These are phyloP conservation scores for Oreotragus oreotragus DNA, from an alignment of 2,113 vertebrate species.

Conservation along the genomic window DNA sequence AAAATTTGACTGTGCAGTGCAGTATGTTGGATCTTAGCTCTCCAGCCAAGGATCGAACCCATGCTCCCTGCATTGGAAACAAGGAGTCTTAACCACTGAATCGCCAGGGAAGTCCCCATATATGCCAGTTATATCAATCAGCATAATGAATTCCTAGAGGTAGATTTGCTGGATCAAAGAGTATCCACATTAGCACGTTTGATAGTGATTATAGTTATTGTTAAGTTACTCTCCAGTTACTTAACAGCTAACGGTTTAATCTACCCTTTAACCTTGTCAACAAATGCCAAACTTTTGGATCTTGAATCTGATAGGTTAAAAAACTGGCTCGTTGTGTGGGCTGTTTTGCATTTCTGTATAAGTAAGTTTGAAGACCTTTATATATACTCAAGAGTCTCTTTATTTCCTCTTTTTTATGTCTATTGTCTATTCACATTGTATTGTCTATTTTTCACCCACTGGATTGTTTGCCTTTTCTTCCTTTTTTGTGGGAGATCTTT, in stretches of 20 bases:
- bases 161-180: not conserved
- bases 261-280: not conserved
- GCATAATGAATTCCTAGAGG: not conserved
- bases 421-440: not conserved
- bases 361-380: not conserved
- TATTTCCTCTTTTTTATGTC: not conserved
- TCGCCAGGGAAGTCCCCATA: not conserved
- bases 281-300: not conserved
- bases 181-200: not conserved
- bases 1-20: not conserved
- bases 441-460: not conserved
- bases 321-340: not conserved
- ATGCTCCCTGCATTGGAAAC: not conserved
- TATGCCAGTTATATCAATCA: not conserved
- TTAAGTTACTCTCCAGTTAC: not conserved
- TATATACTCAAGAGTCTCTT: not conserved
- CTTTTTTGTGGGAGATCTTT: not conserved
- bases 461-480: not conserved
- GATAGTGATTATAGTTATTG: not conserved
- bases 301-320: not conserved
- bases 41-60: not conserved
- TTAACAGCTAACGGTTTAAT: not conserved
- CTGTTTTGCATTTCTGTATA: not conserved
- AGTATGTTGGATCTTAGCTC: not conserved
- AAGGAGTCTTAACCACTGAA: not conserved